These are phyloP conservation scores for Stichopus horrens DNA, from an alignment of 53 echinoderm and acorn worm genomes.

Conservation along the genomic window DNA sequence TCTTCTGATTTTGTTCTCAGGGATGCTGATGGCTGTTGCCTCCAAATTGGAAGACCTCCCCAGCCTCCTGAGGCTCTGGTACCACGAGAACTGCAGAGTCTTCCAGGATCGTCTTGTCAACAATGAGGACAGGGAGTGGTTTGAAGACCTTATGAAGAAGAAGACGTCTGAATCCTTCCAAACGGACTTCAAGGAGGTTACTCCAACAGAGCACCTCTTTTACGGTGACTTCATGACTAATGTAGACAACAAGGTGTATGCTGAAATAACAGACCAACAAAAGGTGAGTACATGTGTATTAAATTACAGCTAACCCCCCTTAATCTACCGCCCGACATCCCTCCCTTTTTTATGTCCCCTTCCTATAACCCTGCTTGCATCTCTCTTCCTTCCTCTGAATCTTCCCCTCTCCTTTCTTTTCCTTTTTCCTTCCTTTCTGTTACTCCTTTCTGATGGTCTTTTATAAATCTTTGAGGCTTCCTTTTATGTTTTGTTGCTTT, in stretches of 20 bases:
- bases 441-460: no score
- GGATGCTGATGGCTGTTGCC: conserved; percentile 85
- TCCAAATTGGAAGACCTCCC: conserved; percentile 65
- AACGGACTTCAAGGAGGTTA: conserved; percentile 70
- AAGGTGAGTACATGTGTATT: conserved; percentile 56
- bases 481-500: no score
- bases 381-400: no score
- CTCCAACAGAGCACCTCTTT: conserved; percentile 61
- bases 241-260: conserved; percentile 91
- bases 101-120: conserved; percentile 98
- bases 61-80: conserved; percentile 83
- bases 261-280: conserved; percentile 65
- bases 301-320: no score
- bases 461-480: no score
- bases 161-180: conserved; percentile 74
- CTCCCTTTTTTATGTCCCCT: no score
- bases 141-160: conserved; percentile 63
- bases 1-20: conserved; percentile 39
- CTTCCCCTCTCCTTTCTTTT: no score
- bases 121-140: conserved; percentile 86
- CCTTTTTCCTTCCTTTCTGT: no score
- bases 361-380: no score
- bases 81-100: conserved; percentile 93
- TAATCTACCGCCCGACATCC: no score
- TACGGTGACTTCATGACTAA: conserved; percentile 99